phyloP scores from a whole-genome alignment of 2,113 vertebrate species.

The Rhadina sibilatrix region DNA sequence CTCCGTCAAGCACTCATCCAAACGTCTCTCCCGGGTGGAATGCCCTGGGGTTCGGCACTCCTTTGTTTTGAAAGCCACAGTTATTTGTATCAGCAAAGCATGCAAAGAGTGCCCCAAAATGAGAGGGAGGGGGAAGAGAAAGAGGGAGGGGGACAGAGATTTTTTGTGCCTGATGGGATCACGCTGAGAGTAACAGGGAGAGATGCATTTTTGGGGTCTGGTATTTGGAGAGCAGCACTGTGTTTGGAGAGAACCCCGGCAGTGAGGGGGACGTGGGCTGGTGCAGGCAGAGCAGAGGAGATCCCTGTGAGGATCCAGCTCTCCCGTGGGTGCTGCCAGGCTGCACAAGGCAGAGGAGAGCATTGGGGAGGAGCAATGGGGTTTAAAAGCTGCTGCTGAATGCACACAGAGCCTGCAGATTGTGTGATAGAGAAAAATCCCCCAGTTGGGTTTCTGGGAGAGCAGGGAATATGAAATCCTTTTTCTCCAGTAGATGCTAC shows the following conservation, averaged over 20 bases:
- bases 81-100: constrained; percentile 60
- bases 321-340: not conserved
- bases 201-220: not conserved
- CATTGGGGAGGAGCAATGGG: not conserved
- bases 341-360: not conserved
- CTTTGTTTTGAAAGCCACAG: constrained; percentile 69
- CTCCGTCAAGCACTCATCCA: constrained; percentile 69
- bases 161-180: not conserved
- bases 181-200: not conserved
- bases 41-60: constrained; percentile 65
- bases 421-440: constrained; percentile 55
- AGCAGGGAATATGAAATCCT: constrained; percentile 57
- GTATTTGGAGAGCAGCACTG: not conserved
- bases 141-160: not conserved
- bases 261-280: not conserved
- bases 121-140: not conserved
- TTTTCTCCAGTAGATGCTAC: constrained; percentile 49
- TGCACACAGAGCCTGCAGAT: not conserved
- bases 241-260: not conserved
- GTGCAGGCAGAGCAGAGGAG: not conserved
- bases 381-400: not conserved
- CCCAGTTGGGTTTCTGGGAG: constrained; percentile 35
- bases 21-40: constrained; percentile 37
- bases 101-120: not conserved
- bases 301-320: not conserved